Percentiles rank a stretch among this genome's conserved stretches.
Conservation (phyloP, 2,113 vertebrate genomes). For the Enhydra lutris region DNA sequence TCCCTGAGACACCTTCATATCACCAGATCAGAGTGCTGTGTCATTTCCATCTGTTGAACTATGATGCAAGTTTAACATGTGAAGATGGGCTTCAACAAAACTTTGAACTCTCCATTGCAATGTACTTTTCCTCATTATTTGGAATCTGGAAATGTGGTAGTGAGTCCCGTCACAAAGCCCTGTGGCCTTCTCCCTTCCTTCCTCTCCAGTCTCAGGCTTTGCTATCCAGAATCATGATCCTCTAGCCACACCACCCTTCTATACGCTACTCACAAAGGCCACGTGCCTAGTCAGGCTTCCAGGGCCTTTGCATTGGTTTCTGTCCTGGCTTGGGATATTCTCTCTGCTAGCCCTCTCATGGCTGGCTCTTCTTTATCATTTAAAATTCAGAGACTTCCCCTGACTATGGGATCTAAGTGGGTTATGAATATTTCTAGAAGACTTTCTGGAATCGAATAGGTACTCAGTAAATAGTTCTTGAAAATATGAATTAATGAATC, state of each 20-base stretch:
- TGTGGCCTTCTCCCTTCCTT: background rate
- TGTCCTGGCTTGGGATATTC: background rate
- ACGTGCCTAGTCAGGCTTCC: background rate
- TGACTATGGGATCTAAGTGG: background rate
- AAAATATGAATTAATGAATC: background rate
- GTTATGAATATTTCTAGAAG: background rate
- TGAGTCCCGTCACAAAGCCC: background rate
- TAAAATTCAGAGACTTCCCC: background rate
- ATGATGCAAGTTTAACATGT: background rate
- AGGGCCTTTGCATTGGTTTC: background rate
- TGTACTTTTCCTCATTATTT: background rate
- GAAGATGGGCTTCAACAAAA: background rate
- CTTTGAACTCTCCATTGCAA: background rate
- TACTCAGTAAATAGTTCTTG: conserved; percentile 1
- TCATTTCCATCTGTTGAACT: background rate
- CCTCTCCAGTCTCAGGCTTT: background rate
- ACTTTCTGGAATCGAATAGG: background rate
- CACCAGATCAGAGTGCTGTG: background rate
- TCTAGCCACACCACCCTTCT: background rate
- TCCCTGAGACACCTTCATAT: background rate
- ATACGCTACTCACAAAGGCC: background rate
- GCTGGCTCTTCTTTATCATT: background rate
- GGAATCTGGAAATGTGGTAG: background rate
- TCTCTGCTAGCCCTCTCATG: background rate
- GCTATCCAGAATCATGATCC: background rate